Base-by-base conservation (phyloP, 92 coral and sea anemone genomes). In the Palythoa heliodiscus region DNA sequence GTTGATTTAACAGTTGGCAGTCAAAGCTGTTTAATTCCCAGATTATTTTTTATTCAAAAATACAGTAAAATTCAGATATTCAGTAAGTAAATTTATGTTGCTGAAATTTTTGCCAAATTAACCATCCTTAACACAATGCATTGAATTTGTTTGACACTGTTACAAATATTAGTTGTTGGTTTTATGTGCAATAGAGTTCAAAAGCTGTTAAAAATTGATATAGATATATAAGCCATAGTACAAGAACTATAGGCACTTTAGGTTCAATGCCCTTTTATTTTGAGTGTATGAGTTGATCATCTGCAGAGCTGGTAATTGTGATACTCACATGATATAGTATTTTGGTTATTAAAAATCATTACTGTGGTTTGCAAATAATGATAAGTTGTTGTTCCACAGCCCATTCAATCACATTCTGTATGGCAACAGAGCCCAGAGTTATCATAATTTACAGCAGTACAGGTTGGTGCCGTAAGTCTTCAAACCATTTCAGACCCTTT, bases 351-450 rank as follows among this genome's bases (percentile, higher is more conserved):
- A 29, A 29, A 29, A 52, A 7, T 52, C 13, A 52, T 52, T 52
- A 52, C 11, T 52, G 13, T 13, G 55, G 9, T 52, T 52, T 52
- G 0, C 55, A 7, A 52, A 52, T 52, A 52, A 52, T 60, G 66
- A 66, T 85, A 24, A 23, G 83, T 20, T 16, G 47, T 86, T 68
- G 22, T 67, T 55, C 77, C 84, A 11, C 85, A 94, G 98, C 53
- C 98, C 95, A 76, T 94, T 94, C 70, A 92, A 92, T 75, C 87
- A 86, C 60, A 82, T 94, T 19, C 81, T 94, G 85, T 94, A 92
- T 85, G 95, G 98, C 43, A 94, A 94, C 88, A 87, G 98, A 90
- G 95, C 98, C 20, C 98, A 90, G 86, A 88, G 93, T 73, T 87
- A 90, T 71, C 88, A 86, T 63, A 94, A 93, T 80, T 76, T 88